Percentiles rank a stretch among this genome's conserved stretches.
phyloP scores from a whole-genome alignment of 2,888 invertebrate species.

The Theretra japonica region DNA sequence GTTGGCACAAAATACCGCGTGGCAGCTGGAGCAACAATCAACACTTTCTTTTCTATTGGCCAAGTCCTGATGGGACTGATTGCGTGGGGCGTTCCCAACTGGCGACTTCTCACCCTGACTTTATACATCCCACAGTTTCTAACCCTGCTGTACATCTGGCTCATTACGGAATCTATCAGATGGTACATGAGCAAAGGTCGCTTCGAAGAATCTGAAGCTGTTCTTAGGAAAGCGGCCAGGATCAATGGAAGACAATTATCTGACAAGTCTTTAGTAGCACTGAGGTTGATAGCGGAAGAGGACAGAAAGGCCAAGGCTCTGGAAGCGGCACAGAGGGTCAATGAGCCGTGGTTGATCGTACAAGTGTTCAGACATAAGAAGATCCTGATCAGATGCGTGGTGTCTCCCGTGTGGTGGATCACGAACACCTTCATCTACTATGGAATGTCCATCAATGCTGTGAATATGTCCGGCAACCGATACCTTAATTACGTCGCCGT shows the following conservation, averaged over 20 bases:
- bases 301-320: conserved; percentile 52
- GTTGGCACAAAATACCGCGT: conserved; percentile 91
- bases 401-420: conserved; percentile 87
- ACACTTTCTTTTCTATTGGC: conserved; percentile 89
- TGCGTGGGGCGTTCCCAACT: conserved; percentile 88
- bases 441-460: conserved; percentile 88
- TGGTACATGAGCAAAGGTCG: conserved; percentile 91
- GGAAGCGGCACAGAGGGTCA: conserved; percentile 29
- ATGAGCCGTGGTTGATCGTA: conserved; percentile 67
- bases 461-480: conserved; percentile 87
- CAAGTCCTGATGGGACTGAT: conserved; percentile 88
- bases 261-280: conserved; percentile 75
- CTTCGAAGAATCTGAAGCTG: conserved; percentile 86
- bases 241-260: conserved; percentile 85
- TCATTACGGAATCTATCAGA: conserved; percentile 90
- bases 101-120: conserved; percentile 88
- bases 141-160: conserved; percentile 88
- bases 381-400: conserved; percentile 63
- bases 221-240: conserved; percentile 86
- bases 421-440: conserved; percentile 89
- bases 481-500: conserved; percentile 88
- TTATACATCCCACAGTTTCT: conserved; percentile 89
- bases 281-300: conserved; percentile 67
- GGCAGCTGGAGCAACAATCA: conserved; percentile 89
- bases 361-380: conserved; percentile 63